These are phyloP conservation scores for Vespertilio murinus DNA, from an alignment of 2,797 vertebrate genomes.

Conservation along the genomic window DNA sequence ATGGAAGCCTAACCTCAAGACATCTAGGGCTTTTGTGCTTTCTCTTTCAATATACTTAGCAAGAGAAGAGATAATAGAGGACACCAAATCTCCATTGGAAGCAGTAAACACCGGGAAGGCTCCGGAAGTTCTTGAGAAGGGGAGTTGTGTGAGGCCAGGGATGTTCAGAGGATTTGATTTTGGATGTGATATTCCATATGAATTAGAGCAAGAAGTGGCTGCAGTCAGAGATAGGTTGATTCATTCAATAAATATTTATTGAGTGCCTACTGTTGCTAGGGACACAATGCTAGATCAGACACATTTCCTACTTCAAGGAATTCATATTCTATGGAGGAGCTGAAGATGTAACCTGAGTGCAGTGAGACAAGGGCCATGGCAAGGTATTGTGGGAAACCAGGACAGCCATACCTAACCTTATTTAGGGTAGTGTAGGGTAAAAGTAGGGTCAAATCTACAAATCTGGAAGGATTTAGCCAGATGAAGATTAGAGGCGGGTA, in stretches of 20 bases:
- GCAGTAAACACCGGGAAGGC: background rate
- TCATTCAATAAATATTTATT: background rate
- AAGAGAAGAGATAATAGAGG: background rate
- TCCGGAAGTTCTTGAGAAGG: background rate
- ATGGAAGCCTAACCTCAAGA: background rate
- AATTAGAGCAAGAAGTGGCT: background rate
- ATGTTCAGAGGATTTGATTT: background rate
- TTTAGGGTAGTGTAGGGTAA: background rate
- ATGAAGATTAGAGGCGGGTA: background rate
- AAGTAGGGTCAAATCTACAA: accelerated
- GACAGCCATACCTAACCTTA: background rate
- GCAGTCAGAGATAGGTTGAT: background rate
- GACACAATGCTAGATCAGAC: background rate
- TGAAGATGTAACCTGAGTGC: background rate
- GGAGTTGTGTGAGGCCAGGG: background rate
- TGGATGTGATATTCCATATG: background rate
- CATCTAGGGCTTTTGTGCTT: background rate
- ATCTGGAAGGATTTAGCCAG: background rate
- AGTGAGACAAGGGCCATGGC: background rate
- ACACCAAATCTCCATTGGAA: background rate
- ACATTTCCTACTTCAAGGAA: background rate
- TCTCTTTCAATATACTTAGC: background rate
- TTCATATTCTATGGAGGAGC: background rate
- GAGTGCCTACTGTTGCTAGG: background rate
- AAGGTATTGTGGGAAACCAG: background rate